phyloP scores from a whole-genome alignment of 2,888 invertebrate genomes.

The Dynastes hyllus region DNA sequence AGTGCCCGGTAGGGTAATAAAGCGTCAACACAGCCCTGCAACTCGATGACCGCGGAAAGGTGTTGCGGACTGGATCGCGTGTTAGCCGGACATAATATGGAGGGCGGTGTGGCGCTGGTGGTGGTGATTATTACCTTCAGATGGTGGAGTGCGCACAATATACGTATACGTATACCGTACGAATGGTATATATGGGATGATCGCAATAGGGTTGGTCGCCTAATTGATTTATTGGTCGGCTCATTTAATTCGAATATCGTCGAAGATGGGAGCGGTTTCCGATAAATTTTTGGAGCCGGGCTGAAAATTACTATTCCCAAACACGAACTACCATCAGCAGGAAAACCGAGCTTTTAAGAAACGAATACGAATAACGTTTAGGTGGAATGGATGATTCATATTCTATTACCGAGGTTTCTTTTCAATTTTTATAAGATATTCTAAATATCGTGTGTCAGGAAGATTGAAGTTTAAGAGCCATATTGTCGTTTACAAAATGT shows the following conservation, averaged over 20 bases:
- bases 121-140: slow-evolving; percentile 40
- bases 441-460: no score
- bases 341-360: not conserved
- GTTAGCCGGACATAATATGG: slow-evolving; percentile 59
- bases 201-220: slow-evolving; percentile 59
- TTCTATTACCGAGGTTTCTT: no score
- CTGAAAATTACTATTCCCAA: slow-evolving; percentile 23
- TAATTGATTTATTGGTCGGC: slow-evolving; percentile 62
- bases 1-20: slow-evolving; percentile 53
- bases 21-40: slow-evolving; percentile 57
- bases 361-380: not conserved
- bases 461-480: no score
- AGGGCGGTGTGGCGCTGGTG: slow-evolving; percentile 58
- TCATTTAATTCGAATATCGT: slow-evolving; percentile 58
- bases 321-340: not conserved
- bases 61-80: slow-evolving; percentile 61
- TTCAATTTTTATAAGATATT: no score
- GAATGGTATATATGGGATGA: slow-evolving; percentile 44
- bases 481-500: no score
- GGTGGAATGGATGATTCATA: no score
- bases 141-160: slow-evolving; percentile 38
- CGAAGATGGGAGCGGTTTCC: slow-evolving; percentile 58
- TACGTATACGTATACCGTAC: no score
- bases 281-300: slow-evolving; percentile 29
- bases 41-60: slow-evolving; percentile 58